Evolutionary conservation across 2,888 invertebrate species (phyloP).

Genomic region (Cybosia mesomella): DNA sequence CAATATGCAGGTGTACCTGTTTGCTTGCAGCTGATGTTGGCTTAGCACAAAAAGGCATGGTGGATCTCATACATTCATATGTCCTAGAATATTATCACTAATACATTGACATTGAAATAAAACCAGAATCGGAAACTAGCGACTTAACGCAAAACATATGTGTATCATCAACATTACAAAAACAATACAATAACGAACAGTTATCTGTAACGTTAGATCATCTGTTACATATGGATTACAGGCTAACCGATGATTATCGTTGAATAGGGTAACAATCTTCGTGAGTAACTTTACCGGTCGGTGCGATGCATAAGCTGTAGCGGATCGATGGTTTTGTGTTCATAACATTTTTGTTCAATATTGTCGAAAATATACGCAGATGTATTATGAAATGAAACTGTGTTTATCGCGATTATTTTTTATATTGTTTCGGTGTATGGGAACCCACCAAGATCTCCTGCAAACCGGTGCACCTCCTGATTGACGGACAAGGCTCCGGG

Average conservation of each 20-base stretch:
- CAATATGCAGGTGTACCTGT: too few species aligned
- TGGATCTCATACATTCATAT: too few species aligned
- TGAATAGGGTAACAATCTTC: slow-evolving; percentile 45
- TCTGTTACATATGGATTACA: slow-evolving; percentile 56
- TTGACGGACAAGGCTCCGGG: too few species aligned
- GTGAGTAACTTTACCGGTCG: slow-evolving; percentile 41
- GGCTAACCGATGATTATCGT: slow-evolving; percentile 48
- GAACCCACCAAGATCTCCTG: too few species aligned
- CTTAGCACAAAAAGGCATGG: too few species aligned
- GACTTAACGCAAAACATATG: neutral
- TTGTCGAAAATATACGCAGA: too few species aligned
- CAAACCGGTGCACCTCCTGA: too few species aligned
- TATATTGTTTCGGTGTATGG: too few species aligned
- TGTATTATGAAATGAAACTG: too few species aligned
- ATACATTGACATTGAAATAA: neutral
- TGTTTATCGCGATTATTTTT: too few species aligned
- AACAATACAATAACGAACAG: slow-evolving; percentile 46
- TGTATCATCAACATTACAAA: slow-evolving; percentile 20
- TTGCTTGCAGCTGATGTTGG: too few species aligned
- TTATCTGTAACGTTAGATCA: slow-evolving; percentile 49
- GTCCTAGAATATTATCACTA: too few species aligned
- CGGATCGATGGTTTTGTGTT: neutral
- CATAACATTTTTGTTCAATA: neutral
- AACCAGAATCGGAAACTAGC: neutral
- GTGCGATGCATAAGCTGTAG: slow-evolving; percentile 14